Conservation (phyloP, 2,888 invertebrate genomes). For the Protodeltote pygarga region DNA sequence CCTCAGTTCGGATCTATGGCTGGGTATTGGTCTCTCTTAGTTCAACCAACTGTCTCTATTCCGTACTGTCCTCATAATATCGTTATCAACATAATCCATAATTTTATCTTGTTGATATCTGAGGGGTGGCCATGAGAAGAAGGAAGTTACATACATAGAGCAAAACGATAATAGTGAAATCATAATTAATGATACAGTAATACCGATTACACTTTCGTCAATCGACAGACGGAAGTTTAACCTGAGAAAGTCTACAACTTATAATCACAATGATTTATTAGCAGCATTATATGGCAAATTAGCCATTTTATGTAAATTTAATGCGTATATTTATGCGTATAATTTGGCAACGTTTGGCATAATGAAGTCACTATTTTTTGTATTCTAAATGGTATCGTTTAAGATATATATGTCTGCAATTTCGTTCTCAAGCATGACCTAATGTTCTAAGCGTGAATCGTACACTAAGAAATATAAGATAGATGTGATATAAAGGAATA, state of each 20-base stretch:
- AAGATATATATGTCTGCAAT: slow-evolving; percentile 17
- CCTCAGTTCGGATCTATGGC: no score
- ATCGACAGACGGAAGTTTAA: slow-evolving; percentile 27
- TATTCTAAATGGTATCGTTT: slow-evolving; percentile 8
- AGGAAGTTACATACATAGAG: slow-evolving; percentile 16
- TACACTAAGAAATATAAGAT: neutral
- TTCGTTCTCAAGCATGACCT: slow-evolving; percentile 4
- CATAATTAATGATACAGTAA: slow-evolving; percentile 28
- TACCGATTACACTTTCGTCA: slow-evolving; percentile 36
- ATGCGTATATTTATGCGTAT: slow-evolving; percentile 16
- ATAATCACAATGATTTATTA: slow-evolving; percentile 35
- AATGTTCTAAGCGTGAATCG: neutral
- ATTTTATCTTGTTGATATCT: no score
- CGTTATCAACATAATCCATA: no score
- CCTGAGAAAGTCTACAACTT: slow-evolving; percentile 39
- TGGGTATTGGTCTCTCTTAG: no score
- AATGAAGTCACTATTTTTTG: slow-evolving; percentile 24
- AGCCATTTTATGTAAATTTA: slow-evolving; percentile 15
- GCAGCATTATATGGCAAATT: slow-evolving; percentile 20
- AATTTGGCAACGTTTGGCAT: slow-evolving; percentile 29
- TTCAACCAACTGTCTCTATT: no score
- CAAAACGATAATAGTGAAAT: slow-evolving; percentile 27
- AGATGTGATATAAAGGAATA: no score
- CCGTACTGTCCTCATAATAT: no score
- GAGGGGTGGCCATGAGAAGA: no score